These are phyloP conservation scores for Parazoanthus atlanticus DNA, from an alignment of 92 coral and sea anemone species.

Conservation along the genomic window DNA sequence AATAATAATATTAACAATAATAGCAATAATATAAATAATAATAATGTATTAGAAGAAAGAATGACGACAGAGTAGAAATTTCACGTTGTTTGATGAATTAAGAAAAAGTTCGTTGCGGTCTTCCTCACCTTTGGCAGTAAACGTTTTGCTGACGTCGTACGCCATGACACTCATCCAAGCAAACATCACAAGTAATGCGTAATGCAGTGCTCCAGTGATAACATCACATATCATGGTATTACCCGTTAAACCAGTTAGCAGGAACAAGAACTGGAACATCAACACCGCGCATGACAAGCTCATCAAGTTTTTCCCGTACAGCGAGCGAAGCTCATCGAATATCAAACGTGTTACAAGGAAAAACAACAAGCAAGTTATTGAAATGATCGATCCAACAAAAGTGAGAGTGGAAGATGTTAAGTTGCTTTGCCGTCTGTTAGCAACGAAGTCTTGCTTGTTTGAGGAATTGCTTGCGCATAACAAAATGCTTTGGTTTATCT, in stretches of 20 bases:
- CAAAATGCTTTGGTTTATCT: neutral
- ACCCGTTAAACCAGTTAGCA: neutral
- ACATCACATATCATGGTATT: neutral
- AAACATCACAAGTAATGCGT: neutral
- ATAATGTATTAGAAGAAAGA: too few relatives aligned
- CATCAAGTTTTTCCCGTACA: conserved; percentile 4
- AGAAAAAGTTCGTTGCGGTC: neutral
- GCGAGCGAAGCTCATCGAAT: neutral
- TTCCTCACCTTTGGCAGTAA: neutral
- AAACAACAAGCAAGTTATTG: neutral
- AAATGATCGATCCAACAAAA: neutral
- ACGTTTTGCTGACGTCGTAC: conserved; percentile 1
- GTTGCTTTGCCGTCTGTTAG: neutral
- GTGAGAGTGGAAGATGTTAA: neutral
- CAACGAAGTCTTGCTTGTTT: too few relatives aligned
- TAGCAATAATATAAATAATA: too few relatives aligned
- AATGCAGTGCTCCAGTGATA: neutral
- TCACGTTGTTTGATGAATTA: neutral
- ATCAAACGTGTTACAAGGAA: neutral
- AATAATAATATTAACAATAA: too few relatives aligned
- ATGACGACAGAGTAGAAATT: too few relatives aligned
- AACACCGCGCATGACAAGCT: conserved; percentile 4
- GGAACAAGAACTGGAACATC: neutral
- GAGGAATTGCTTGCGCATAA: neutral
- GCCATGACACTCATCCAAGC: conserved; percentile 23